A percentile compares a stretch with the other conserved stretches of the same genome.
These are phyloP conservation scores for Myzus persicae DNA, from an alignment of 1,140 invertebrate species.

Conservation along the genomic window DNA sequence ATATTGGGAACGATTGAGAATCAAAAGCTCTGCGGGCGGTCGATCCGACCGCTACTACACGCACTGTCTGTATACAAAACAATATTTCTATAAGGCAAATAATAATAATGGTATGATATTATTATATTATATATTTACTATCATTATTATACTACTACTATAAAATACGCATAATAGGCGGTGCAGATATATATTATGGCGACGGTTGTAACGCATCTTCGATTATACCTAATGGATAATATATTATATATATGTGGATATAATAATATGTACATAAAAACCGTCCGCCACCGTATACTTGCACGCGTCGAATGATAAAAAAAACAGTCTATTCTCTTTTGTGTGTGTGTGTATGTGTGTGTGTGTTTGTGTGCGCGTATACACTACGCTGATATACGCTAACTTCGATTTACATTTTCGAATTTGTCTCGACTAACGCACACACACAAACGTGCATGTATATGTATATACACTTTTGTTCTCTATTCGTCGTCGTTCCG, in stretches of 20 bases:
- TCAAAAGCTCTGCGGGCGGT: conserved; percentile 38
- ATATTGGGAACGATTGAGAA: not conserved
- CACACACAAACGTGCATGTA: not conserved
- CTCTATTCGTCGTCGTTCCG: conserved; percentile 12
- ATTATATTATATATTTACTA: not conserved
- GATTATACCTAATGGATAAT: not conserved
- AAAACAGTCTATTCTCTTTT: not conserved
- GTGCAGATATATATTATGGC: not conserved
- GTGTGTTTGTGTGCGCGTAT: too few relatives aligned
- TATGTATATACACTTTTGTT: not conserved
- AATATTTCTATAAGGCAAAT: conserved; percentile 6
- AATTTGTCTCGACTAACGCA: conserved; percentile 16
- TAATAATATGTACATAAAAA: not conserved
- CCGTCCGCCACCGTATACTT: not conserved
- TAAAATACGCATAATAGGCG: not conserved
- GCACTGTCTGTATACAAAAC: not conserved
- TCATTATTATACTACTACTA: not conserved
- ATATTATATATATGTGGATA: not conserved
- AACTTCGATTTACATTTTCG: conserved; percentile 43
- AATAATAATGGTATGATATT: not conserved
- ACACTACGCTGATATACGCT: not conserved
- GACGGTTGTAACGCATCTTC: not conserved
- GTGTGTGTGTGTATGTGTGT: not conserved
- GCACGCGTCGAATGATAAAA: conserved; percentile 3
- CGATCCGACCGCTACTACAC: not conserved